Conservation (phyloP, 2,797 vertebrate genomes). For the Chaetodon trifasciatus region DNA sequence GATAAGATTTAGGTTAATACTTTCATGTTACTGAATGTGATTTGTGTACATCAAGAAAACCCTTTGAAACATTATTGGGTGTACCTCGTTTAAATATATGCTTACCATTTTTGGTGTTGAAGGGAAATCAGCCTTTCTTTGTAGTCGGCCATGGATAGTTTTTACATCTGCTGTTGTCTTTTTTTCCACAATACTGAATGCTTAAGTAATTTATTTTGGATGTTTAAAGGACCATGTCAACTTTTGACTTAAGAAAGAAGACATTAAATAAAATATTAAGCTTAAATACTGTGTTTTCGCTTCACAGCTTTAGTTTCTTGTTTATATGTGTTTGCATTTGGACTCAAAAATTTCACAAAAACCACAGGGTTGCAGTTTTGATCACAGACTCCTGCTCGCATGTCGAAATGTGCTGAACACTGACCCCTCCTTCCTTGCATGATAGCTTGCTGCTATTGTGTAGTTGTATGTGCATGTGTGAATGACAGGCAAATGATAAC, state of each 20-base stretch:
- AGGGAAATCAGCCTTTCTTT: conserved; percentile 69
- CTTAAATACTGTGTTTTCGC: conserved; percentile 24
- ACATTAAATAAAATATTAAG: conserved; percentile 61
- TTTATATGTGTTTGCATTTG: not conserved
- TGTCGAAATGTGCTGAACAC: not conserved
- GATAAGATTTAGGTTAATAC: conserved; percentile 36
- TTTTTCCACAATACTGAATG: conserved; percentile 59
- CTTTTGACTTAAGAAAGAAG: conserved; percentile 54
- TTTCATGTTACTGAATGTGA: conserved; percentile 63
- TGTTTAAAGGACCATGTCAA: conserved; percentile 60
- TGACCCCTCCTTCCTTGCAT: not conserved
- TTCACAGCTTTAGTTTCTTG: not conserved
- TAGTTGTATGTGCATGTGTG: not conserved
- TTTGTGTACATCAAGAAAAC: conserved; percentile 45
- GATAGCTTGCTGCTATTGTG: not conserved
- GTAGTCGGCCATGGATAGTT: conserved; percentile 45
- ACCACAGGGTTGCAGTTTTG: accelerated
- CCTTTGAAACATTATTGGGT: conserved; percentile 15
- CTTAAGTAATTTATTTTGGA: conserved; percentile 71
- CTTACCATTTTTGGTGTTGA: conserved; percentile 66
- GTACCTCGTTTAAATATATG: conserved; percentile 33
- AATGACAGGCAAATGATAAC: too few species aligned
- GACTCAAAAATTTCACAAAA: not conserved
- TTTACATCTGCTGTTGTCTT: conserved; percentile 44
- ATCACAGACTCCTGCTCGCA: not conserved